Conservation (phyloP, 2,797 vertebrate species). For the Eospalax fontanierii region DNA sequence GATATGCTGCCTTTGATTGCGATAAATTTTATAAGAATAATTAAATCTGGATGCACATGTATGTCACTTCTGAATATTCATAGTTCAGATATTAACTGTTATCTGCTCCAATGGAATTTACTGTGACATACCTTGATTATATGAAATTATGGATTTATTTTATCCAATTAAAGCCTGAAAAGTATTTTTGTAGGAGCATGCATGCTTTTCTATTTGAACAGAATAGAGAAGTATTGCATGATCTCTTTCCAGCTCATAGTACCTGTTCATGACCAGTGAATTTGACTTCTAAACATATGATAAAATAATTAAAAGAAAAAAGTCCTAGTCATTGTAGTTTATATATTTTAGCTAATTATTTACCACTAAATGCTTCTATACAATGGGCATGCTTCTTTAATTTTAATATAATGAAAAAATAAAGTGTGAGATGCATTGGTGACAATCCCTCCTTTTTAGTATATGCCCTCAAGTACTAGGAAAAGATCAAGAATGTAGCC, state of each 20-base stretch:
- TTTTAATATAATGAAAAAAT: constrained; percentile 61
- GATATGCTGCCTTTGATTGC: constrained; percentile 57
- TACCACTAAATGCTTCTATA: constrained; percentile 38
- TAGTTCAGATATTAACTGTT: constrained; percentile 52
- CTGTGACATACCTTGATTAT: constrained; percentile 26
- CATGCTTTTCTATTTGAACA: constrained; percentile 63
- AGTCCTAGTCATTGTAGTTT: neutral
- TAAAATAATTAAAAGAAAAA: constrained; percentile 60
- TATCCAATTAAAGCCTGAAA: constrained; percentile 66
- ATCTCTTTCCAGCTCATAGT: neutral
- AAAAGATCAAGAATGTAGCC: constrained; percentile 60
- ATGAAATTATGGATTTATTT: constrained; percentile 59
- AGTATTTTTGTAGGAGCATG: neutral
- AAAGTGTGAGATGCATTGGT: constrained; percentile 18
- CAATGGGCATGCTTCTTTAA: constrained; percentile 31
- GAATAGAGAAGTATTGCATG: constrained; percentile 55
- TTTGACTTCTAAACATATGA: constrained; percentile 55
- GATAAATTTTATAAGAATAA: constrained; percentile 57
- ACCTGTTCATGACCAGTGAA: constrained; percentile 30
- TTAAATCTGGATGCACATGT: constrained; percentile 55
- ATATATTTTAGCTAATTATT: constrained; percentile 63
- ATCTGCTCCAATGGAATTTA: constrained; percentile 60
- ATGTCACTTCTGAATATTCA: constrained; percentile 57
- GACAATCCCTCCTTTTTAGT: constrained; percentile 1
- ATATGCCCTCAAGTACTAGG: constrained; percentile 24